Evolutionary conservation across 2,113 vertebrate species (phyloP).

Genomic region (Cyanoramphus novaezelandiae): DNA sequence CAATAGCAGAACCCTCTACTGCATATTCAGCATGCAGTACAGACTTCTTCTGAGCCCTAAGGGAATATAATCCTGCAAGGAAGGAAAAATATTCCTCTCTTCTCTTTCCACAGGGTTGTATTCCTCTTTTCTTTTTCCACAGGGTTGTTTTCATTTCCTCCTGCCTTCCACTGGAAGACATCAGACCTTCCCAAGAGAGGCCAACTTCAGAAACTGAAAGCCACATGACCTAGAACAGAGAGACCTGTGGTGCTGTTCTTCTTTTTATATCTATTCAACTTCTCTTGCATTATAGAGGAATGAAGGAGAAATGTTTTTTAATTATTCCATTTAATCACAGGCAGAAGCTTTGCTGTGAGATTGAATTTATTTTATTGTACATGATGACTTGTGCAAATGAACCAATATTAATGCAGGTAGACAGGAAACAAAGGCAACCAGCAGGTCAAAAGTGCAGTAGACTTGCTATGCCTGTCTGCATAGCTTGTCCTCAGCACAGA

Average conservation of each 20-base stretch:
- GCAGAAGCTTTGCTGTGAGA: not conserved
- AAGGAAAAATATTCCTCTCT: conserved; percentile 53
- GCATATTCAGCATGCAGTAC: not conserved
- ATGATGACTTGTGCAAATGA: conserved; percentile 2
- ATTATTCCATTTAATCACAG: not conserved
- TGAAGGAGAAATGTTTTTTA: not conserved
- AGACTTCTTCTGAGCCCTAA: conserved; percentile 7
- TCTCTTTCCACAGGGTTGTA: conserved; percentile 40
- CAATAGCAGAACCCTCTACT: conserved; percentile 23
- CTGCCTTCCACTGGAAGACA: conserved; percentile 37
- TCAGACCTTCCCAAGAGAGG: conserved; percentile 28
- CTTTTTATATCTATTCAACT: not conserved
- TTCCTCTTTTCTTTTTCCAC: conserved; percentile 54
- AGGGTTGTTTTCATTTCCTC: conserved; percentile 44
- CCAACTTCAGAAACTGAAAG: conserved; percentile 4
- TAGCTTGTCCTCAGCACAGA: conserved; percentile 18
- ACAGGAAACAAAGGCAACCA: conserved; percentile 37
- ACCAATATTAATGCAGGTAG: conserved; percentile 54
- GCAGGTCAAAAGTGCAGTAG: conserved; percentile 60
- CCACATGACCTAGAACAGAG: not conserved
- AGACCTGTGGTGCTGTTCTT: not conserved
- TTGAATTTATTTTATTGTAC: not conserved
- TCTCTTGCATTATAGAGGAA: not conserved
- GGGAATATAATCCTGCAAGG: conserved; percentile 7
- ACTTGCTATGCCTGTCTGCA: conserved; percentile 31